Evolutionary conservation across 1,140 invertebrate genomes (phyloP), one percentile per base, ranked within the genome.

Genomic region (Leguminivora glycinivorella): DNA sequence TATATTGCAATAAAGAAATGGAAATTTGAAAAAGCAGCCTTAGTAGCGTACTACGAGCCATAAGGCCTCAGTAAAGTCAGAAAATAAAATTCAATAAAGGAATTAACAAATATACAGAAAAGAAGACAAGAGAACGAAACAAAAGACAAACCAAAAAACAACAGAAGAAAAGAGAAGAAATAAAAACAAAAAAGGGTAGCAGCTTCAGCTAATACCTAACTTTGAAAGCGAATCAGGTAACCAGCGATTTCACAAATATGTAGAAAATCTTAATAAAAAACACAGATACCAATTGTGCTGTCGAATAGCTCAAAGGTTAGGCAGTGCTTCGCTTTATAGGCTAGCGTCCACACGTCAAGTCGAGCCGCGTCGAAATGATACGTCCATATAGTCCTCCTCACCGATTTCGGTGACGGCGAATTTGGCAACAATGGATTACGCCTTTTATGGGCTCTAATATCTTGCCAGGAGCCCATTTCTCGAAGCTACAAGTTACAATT

Each of bases 311-410:
- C 31, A 67, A 67, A 67, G 17, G 38, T 43, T 52, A 67, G 38
- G 75, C 74, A 72, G 74, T 79, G 77, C 73, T 73, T 66, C 24
- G 58, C 72, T 77, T 70, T 24, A 24, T n/a, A 24, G n/a, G n/a
- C n/a, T n/a, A n/a, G n/a, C n/a, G n/a, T n/a, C n/a, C n/a, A n/a
- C n/a, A n/a, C n/a, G n/a, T n/a, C n/a, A n/a, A n/a, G n/a, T n/a
- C n/a, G n/a, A n/a, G n/a, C n/a, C n/a, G n/a, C n/a, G n/a, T n/a
- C n/a, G n/a, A n/a, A n/a, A n/a, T n/a, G n/a, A n/a, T n/a, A n/a
- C n/a, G n/a, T n/a, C n/a, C n/a, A n/a, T n/a, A n/a, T n/a, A n/a
- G n/a, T n/a, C n/a, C n/a, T n/a, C n/a, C n/a, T n/a, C n/a, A n/a
- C n/a, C n/a, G n/a, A n/a, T n/a, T n/a, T n/a, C n/a, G n/a, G n/a